Percentiles rank a stretch among this genome's conserved stretches.
These are phyloP conservation scores for Drosophila mimetica DNA, from an alignment of 2,888 invertebrate genomes.

Conservation along the genomic window DNA sequence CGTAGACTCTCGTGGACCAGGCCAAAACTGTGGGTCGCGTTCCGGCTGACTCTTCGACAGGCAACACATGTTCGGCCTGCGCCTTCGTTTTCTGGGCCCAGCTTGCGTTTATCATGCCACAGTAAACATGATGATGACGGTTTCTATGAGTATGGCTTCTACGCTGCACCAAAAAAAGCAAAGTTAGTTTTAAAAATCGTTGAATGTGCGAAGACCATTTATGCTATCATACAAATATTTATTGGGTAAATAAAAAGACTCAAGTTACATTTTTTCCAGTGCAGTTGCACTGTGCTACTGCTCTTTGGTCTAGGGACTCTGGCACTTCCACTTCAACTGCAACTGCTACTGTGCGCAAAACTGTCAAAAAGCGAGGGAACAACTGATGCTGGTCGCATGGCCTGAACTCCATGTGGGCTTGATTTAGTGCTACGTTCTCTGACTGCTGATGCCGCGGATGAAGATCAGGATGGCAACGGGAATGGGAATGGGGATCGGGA, in stretches of 20 bases:
- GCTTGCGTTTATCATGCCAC: conserved; percentile 71
- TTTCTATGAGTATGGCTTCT: conserved; percentile 25
- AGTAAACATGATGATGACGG: conserved; percentile 61
- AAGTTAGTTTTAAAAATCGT: too few relatives aligned
- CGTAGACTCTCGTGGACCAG: conserved; percentile 9
- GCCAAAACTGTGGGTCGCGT: conserved; percentile 38
- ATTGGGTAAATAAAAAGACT: too few relatives aligned
- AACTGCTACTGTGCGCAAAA: conserved; percentile 66
- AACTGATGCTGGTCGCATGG: conserved; percentile 54
- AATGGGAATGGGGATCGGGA: background rate
- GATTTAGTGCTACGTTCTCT: conserved; percentile 66
- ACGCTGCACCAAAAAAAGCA: conserved; percentile 4
- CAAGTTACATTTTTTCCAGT: conserved; percentile 23
- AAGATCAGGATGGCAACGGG: background rate
- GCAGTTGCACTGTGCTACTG: conserved; percentile 58
- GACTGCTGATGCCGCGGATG: conserved; percentile 36
- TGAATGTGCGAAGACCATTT: too few relatives aligned
- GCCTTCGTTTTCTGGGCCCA: conserved; percentile 40
- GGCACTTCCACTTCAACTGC: conserved; percentile 42
- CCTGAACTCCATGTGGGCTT: conserved; percentile 65
- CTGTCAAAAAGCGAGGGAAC: conserved; percentile 55
- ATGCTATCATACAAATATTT: too few relatives aligned
- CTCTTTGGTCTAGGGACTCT: conserved; percentile 27
- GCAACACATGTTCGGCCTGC: conserved; percentile 71
- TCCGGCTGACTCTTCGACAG: conserved; percentile 52